These are phyloP conservation scores for Parazoanthus atlanticus DNA, from an alignment of 92 coral and sea anemone species.

Conservation along the genomic window DNA sequence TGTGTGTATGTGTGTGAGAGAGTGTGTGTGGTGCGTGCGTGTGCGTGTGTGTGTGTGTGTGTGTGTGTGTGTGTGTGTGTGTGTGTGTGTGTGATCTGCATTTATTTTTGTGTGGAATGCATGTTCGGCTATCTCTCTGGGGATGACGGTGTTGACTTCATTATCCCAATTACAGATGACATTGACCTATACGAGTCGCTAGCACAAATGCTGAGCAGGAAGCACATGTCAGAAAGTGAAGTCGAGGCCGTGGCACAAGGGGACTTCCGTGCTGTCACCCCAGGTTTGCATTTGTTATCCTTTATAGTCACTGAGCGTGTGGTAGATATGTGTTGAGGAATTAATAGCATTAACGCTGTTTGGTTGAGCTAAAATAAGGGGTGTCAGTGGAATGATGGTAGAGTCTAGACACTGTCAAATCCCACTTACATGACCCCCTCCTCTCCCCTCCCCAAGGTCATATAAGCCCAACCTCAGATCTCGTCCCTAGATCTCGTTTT, in stretches of 20 bases:
- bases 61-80: background rate
- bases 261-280: conserved; percentile 82
- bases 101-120: background rate
- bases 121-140: background rate
- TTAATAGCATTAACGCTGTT: too few relatives aligned
- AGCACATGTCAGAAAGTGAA: conserved; percentile 62
- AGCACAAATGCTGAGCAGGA: conserved; percentile 71
- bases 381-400: too few relatives aligned
- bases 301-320: background rate
- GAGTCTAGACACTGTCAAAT: too few relatives aligned
- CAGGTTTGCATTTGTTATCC: conserved; percentile 49
- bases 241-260: conserved; percentile 80
- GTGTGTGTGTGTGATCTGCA: background rate
- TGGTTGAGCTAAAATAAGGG: too few relatives aligned
- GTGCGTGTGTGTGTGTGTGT: background rate
- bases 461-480: too few relatives aligned
- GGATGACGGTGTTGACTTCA: background rate
- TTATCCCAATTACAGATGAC: conserved; percentile 49
- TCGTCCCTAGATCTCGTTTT: background rate
- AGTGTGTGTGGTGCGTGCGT: background rate
- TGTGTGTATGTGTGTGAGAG: background rate
- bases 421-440: too few relatives aligned
- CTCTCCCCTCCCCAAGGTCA: too few relatives aligned
- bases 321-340: too few relatives aligned
- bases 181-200: conserved; percentile 83